A percentile compares a stretch with the other conserved stretches of the same genome.
Evolutionary conservation across 2,797 vertebrate species (phyloP).

Genomic region (Rhabdophis nuchalis): DNA sequence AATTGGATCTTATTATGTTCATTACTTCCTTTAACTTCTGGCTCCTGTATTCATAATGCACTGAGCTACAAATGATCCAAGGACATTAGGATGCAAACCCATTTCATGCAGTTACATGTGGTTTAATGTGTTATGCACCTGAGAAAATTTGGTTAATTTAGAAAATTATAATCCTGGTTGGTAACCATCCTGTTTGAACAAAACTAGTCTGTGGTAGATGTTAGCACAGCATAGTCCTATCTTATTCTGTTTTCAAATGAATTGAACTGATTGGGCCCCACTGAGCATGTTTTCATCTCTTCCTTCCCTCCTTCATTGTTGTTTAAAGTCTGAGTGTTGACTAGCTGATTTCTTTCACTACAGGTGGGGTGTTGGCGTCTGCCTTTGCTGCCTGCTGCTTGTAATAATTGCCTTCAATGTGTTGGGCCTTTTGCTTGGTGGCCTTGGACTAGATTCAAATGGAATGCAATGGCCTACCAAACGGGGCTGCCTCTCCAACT

Average conservation of each 20-base stretch:
- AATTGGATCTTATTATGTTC: background rate
- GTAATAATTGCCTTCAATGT: constrained; percentile 79
- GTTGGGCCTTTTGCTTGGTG: constrained; percentile 77
- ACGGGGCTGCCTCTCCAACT: constrained; percentile 72
- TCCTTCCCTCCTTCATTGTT: background rate
- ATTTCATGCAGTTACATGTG: background rate
- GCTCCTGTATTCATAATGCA: background rate
- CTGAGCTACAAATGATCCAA: background rate
- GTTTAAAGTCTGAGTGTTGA: background rate
- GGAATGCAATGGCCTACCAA: constrained; percentile 64
- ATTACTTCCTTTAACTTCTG: background rate
- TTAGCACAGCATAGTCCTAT: background rate
- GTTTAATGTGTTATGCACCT: background rate
- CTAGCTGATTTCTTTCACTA: background rate
- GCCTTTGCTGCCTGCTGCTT: constrained; percentile 76
- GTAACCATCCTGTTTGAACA: background rate
- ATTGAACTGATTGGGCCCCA: background rate
- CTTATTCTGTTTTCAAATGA: background rate
- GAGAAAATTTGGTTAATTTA: background rate
- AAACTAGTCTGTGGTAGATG: background rate
- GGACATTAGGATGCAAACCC: background rate
- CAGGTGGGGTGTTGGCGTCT: constrained; percentile 69
- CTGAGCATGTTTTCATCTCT: background rate
- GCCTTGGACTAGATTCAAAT: constrained; percentile 67
- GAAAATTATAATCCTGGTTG: background rate